Conservation (phyloP, 2,888 invertebrate species). For the Andrena minutula region DNA sequence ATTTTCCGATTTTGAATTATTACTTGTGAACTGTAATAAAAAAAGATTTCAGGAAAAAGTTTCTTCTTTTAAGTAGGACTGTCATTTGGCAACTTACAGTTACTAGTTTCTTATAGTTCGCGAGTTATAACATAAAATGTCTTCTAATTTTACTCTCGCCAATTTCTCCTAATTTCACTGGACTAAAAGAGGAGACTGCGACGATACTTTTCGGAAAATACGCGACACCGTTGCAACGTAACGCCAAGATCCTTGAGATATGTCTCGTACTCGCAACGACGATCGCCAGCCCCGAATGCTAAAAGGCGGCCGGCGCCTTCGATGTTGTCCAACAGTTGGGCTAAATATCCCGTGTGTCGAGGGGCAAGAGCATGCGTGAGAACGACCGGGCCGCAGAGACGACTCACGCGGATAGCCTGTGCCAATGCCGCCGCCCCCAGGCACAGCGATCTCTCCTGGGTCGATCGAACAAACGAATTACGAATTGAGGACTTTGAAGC, state of each 20-base stretch:
- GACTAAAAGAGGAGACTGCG: too few relatives aligned
- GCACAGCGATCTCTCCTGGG: slow-evolving; percentile 92
- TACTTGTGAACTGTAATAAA: too few relatives aligned
- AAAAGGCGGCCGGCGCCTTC: slow-evolving; percentile 87
- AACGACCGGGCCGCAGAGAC: slow-evolving; percentile 90
- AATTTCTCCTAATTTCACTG: too few relatives aligned
- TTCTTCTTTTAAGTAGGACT: too few relatives aligned
- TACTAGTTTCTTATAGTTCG: too few relatives aligned
- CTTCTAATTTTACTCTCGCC: too few relatives aligned
- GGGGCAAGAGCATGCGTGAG: slow-evolving; percentile 93
- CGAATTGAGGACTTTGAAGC: too few relatives aligned
- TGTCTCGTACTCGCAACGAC: slow-evolving; percentile 87
- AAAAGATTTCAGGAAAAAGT: too few relatives aligned
- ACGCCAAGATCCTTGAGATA: slow-evolving; percentile 90
- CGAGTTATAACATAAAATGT: too few relatives aligned
- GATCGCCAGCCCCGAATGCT: slow-evolving; percentile 88
- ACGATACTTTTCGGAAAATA: slow-evolving; percentile 79
- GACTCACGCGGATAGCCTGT: slow-evolving; percentile 88
- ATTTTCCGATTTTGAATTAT: too few relatives aligned
- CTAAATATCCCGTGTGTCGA: slow-evolving; percentile 92
- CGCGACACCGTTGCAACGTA: slow-evolving; percentile 80
- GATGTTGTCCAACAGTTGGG: slow-evolving; percentile 88
- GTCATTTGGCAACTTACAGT: too few relatives aligned
- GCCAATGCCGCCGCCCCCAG: slow-evolving; percentile 92
- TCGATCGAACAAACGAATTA: neutral